Percentiles rank a stretch among this genome's conserved stretches.
Evolutionary conservation across 2,797 vertebrate species (phyloP).

Genomic region (Coracias cyanogaster): DNA sequence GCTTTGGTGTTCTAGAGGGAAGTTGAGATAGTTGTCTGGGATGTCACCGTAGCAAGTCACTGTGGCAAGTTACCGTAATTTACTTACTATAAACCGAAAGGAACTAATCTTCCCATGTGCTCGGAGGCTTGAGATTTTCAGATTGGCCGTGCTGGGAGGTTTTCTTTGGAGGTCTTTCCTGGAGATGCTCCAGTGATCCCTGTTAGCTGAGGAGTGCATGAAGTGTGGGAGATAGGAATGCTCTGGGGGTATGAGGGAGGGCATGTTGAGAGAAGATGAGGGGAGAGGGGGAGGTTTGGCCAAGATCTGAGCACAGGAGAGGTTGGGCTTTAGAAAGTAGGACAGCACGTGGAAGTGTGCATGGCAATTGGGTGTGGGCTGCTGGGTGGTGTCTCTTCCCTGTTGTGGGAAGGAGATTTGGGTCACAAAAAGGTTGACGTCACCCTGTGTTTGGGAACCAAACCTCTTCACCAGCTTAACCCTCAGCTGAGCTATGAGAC

Average conservation of each 20-base stretch:
- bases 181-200: background rate
- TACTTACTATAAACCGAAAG: background rate
- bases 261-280: background rate
- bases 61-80: background rate
- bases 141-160: background rate
- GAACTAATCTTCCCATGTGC: background rate
- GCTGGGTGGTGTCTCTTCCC: background rate
- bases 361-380: background rate
- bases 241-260: background rate
- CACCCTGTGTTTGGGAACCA: background rate
- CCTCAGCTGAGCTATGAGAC: accelerated
- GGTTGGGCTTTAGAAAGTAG: background rate
- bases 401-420: background rate
- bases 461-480: background rate
- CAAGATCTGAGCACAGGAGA: accelerated
- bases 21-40: background rate
- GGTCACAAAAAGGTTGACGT: background rate
- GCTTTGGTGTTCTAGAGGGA: background rate
- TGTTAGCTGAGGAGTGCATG: background rate
- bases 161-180: background rate
- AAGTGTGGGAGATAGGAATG: background rate
- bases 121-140: background rate
- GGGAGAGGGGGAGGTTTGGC: background rate
- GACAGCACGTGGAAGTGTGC: accelerated
- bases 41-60: background rate